Evolutionary conservation across 1,140 invertebrate genomes (phyloP), one percentile per base, ranked within the genome.

Genomic region (Drosophila tristis): DNA sequence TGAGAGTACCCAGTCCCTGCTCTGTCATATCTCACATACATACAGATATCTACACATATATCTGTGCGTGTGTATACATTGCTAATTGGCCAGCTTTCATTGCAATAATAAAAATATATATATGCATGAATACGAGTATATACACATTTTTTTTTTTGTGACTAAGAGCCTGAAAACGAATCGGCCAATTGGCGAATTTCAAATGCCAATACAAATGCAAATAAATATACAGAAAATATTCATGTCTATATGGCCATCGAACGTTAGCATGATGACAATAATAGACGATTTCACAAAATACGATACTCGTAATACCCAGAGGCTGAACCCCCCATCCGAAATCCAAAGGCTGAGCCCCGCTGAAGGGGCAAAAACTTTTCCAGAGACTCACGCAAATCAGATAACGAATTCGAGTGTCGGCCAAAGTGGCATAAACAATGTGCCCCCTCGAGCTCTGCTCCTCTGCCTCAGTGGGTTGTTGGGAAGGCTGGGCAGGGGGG

Each of bases 281-380:
- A 85, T 87, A 87, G 82, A 81, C 81, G 81, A 87, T 85, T 85
- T 85, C 80, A 87, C 80, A 86, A 85, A 85, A 85, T 85, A 86
- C 67, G 78, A 85, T 65, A 80, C 54, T 43, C 44, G 4, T 20
- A 39, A 20, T 54, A 23, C 47, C 60, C 53, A 9, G 35, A 39
- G 35, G 35, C 35, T 39, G 11, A 13, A 13, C 23, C 50, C 6
- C 25, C 4, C 48, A 20, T 13, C 25, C 29, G 2, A 25, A 60
- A 60, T 50, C 20, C 67, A 57, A 57, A 71, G 42, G 47, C 16
- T 55, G 16, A 39, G 48, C 47, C 54, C 59, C 47, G 35, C 35
- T 13, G 35, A 39, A 39, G 35, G 16, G 55, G 63, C 73, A 42
- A 67, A 63, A 82, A 74, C 64, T 77, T 80, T 85, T 85, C 55